phyloP scores from a whole-genome alignment of 1,140 invertebrate species.

The Dryas iulia region DNA sequence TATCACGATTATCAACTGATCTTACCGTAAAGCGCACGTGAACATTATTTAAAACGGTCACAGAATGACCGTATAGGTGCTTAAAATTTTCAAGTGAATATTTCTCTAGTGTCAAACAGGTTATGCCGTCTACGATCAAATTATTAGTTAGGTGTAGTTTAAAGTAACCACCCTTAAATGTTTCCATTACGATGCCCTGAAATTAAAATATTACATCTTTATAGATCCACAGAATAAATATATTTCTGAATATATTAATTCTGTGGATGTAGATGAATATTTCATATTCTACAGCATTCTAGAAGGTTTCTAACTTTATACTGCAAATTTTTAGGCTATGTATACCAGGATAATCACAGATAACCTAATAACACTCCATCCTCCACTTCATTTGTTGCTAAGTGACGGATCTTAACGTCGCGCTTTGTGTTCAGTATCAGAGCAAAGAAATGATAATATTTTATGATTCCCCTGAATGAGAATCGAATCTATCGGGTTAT shows the following conservation, averaged over 20 bases:
- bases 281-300: no score
- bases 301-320: no score
- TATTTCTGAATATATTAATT: background rate
- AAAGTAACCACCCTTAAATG: constrained; percentile 66
- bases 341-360: no score
- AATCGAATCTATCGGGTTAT: no score
- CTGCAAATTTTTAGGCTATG: no score
- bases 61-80: constrained; percentile 52
- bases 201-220: background rate
- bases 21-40: constrained; percentile 56
- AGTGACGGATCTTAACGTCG: no score
- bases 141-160: constrained; percentile 60
- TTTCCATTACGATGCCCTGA: constrained; percentile 65
- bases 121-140: constrained; percentile 58
- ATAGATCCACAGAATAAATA: background rate
- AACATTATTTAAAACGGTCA: constrained; percentile 57
- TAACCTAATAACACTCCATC: no score
- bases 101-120: constrained; percentile 52
- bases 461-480: no score
- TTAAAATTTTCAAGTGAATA: constrained; percentile 54
- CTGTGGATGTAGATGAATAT: no score
- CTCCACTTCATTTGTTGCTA: no score
- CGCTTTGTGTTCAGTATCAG: no score
- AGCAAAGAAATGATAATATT: no score
- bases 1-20: background rate